Conservation (phyloP, 1,140 invertebrate species). For the Drosophila sulfurigaster region DNA sequence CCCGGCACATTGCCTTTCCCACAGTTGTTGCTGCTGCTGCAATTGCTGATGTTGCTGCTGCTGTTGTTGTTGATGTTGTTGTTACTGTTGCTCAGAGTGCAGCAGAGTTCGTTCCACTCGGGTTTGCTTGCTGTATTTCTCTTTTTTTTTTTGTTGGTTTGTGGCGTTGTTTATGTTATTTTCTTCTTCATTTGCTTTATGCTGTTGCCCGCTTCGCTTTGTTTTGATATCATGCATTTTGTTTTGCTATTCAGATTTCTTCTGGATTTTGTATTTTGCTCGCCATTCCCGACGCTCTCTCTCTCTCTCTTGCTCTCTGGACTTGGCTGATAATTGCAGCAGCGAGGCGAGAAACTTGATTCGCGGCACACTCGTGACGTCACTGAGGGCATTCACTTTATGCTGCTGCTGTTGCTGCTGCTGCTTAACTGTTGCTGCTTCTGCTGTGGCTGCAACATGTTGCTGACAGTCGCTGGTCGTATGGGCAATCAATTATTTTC, state of each 20-base stretch:
- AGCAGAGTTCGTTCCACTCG: constrained; percentile 82
- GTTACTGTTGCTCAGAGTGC: constrained; percentile 58
- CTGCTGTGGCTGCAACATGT: constrained; percentile 61
- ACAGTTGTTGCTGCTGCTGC: constrained; percentile 50
- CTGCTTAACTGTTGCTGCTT: constrained; percentile 38
- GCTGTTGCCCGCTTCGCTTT: constrained; percentile 44
- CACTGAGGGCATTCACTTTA: constrained; percentile 79
- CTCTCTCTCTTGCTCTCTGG: constrained; percentile 9
- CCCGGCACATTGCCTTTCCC: constrained; percentile 72
- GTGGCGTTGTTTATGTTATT: constrained; percentile 38
- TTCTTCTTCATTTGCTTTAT: constrained; percentile 34
- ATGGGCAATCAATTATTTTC: constrained; percentile 55
- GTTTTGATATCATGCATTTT: constrained; percentile 80
- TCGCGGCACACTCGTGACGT: constrained; percentile 57
- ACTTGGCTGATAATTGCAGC: constrained; percentile 46
- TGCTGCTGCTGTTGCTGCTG: constrained; percentile 27
- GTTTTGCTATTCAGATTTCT: constrained; percentile 81
- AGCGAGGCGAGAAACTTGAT: constrained; percentile 49
- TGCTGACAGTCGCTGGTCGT: constrained; percentile 63
- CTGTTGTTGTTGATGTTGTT: constrained; percentile 22
- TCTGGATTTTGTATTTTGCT: constrained; percentile 82
- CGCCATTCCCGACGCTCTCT: constrained; percentile 57
- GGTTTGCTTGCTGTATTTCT: constrained; percentile 1
- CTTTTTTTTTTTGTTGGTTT: too few relatives aligned
- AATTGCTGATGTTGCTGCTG: constrained; percentile 30